phyloP scores from a whole-genome alignment of 2,113 vertebrate species.

The Takifugu bimaculatus region DNA sequence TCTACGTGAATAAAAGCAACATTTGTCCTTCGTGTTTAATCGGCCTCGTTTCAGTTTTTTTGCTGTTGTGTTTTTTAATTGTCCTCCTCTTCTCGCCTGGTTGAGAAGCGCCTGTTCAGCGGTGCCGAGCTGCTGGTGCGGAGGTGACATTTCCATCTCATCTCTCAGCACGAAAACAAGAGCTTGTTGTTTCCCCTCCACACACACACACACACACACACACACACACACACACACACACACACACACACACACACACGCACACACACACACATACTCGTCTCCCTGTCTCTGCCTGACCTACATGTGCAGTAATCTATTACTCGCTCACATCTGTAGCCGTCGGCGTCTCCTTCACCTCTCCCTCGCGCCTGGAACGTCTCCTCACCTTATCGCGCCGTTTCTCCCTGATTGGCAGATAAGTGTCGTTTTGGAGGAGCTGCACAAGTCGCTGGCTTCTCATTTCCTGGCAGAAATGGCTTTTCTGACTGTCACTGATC shows the following conservation, averaged over 20 bases:
- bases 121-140: conserved; percentile 33
- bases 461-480: conserved; percentile 62
- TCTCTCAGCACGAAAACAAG: too few relatives aligned
- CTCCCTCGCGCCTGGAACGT: conserved; percentile 11
- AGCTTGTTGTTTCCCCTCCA: too few relatives aligned
- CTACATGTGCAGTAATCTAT: conserved; percentile 1
- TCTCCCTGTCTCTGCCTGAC: background rate
- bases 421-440: conserved; percentile 44
- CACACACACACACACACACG: too few relatives aligned
- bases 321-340: background rate
- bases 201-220: too few relatives aligned
- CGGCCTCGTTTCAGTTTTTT: too few relatives aligned
- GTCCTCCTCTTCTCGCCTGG: too few relatives aligned
- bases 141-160: conserved; percentile 66
- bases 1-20: too few relatives aligned
- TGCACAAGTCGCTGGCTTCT: conserved; percentile 58
- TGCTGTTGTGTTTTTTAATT: too few relatives aligned
- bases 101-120: too few relatives aligned
- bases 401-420: conserved; percentile 58
- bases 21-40: too few relatives aligned
- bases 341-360: conserved; percentile 9
- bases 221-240: too few relatives aligned
- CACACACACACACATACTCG: background rate
- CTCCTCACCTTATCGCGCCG: conserved; percentile 52
- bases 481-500: conserved; percentile 59